Percentiles rank a stretch among this genome's conserved stretches.
phyloP scores from a whole-genome alignment of 2,888 invertebrate genomes.

The Himalopsyche tibetana region DNA sequence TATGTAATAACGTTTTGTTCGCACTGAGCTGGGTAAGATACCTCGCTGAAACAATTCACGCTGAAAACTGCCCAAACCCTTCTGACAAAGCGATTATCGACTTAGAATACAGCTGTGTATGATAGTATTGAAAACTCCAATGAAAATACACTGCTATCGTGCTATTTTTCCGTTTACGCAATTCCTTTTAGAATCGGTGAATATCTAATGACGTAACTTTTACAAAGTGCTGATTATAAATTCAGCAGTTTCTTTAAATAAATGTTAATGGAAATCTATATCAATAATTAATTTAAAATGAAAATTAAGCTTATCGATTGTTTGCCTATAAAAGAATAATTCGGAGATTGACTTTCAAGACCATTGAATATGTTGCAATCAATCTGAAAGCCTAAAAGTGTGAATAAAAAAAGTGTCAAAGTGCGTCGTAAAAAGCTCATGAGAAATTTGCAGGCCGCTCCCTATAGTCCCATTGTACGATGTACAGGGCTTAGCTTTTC shows the following conservation, averaged over 20 bases:
- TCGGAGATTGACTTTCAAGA: neutral
- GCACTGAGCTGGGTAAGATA: neutral
- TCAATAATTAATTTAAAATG: no score
- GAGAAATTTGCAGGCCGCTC: conserved; percentile 27
- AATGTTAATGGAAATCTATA: neutral
- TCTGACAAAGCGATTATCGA: conserved; percentile 40
- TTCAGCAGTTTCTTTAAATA: conserved; percentile 1
- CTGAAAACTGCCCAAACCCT: conserved; percentile 22
- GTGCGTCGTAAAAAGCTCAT: conserved; percentile 8
- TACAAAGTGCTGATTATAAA: neutral
- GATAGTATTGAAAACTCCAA: conserved; percentile 13
- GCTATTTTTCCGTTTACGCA: conserved; percentile 31
- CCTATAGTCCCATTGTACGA: conserved; percentile 31
- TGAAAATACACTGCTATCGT: neutral
- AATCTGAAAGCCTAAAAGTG: conserved; percentile 17
- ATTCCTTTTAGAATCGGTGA: conserved; percentile 17
- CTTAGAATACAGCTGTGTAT: conserved; percentile 10
- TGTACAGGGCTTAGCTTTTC: conserved; percentile 35
- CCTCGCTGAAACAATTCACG: neutral
- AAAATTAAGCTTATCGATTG: no score
- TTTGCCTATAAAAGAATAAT: neutral
- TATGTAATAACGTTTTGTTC: conserved; percentile 16
- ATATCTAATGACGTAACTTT: conserved; percentile 32
- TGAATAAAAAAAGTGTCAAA: conserved; percentile 22
- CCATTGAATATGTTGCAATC: conserved; percentile 6